These are phyloP conservation scores for Globodera rostochiensis DNA, from an alignment of 1,140 invertebrate species.

Conservation along the genomic window DNA sequence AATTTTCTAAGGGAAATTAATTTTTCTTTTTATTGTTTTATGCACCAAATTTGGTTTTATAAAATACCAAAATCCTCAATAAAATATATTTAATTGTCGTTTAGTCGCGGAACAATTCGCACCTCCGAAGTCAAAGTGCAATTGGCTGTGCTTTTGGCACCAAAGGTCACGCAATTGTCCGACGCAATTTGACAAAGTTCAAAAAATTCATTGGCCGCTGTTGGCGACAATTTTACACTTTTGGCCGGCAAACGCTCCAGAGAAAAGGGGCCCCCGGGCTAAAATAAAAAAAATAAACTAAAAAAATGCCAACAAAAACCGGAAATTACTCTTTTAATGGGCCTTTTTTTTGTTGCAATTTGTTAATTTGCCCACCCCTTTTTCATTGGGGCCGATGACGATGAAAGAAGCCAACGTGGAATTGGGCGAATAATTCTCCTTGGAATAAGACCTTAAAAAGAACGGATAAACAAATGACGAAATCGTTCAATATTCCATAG, in stretches of 20 bases:
- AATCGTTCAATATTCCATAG: no score
- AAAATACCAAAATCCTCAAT: no score
- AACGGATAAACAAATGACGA: no score
- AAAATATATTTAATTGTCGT: no score
- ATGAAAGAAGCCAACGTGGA: not conserved
- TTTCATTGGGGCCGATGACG: not conserved
- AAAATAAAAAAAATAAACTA: not conserved
- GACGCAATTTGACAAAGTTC: not conserved
- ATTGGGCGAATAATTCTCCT: not conserved
- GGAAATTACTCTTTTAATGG: no score
- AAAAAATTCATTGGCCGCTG: not conserved
- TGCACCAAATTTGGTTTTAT: no score
- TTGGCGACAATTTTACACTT: not conserved
- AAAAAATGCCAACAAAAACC: no score
- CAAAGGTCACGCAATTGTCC: not conserved
- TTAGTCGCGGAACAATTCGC: not conserved
- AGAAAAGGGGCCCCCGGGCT: not conserved
- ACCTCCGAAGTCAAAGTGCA: conserved; percentile 6
- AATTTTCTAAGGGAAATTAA: conserved; percentile 3
- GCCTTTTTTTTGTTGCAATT: not conserved
- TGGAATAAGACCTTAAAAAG: not conserved
- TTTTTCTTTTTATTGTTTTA: no score
- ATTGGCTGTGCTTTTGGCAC: not conserved
- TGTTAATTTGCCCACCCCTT: not conserved
- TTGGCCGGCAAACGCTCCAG: not conserved